Evolutionary conservation across 2,113 vertebrate genomes (phyloP), one percentile per base, ranked within the genome.

Genomic region (Boleophthalmus pectinirostris): DNA sequence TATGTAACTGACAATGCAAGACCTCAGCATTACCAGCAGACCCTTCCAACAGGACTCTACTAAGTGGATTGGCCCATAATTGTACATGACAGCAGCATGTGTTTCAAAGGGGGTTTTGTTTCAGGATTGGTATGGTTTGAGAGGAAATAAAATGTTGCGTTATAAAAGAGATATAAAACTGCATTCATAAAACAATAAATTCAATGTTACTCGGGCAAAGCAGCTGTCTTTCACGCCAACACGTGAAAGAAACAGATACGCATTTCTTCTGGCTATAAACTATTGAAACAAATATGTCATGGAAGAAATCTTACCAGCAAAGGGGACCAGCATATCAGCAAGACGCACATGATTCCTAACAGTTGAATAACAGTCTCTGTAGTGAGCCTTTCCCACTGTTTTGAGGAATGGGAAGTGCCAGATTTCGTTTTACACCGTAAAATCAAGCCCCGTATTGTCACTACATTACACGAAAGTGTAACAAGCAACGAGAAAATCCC

Each of bases 331-430:
- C 98, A 99, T 18, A 94, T 88, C 0, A 96, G 89, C 45, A 98
- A 93, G 70, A 99, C 97, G 38, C 96, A 98, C 96, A 97, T 97
- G 77, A 98, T 98, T 0, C 98, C 98, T 86, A 96, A 78, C 58
- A 99, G 93, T 86, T 99, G 98, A 74, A 97, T 92, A 77, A 98
- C 94, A 0, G 97, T 98, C 90, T 99, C 98, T 0, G 87, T 96
- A 68, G 98, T 92, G 79, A 98, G 96, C 2, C 96, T 89, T 49
- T 97, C 97, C 97, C 97, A 98, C 38, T 94, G 95, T 38, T 92
- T 94, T 33, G 94, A 93, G 35, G 94, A 87, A 70, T 89, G 93
- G 0, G 95, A 93, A 0, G 90, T 75, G 0, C 90, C 75, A 1
- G 85, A 84, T 78, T 96, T 95, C 25, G 92, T 92, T 38, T 93